phyloP scores from a whole-genome alignment of 23 tunicate genomes.

The Pegea sp. region DNA sequence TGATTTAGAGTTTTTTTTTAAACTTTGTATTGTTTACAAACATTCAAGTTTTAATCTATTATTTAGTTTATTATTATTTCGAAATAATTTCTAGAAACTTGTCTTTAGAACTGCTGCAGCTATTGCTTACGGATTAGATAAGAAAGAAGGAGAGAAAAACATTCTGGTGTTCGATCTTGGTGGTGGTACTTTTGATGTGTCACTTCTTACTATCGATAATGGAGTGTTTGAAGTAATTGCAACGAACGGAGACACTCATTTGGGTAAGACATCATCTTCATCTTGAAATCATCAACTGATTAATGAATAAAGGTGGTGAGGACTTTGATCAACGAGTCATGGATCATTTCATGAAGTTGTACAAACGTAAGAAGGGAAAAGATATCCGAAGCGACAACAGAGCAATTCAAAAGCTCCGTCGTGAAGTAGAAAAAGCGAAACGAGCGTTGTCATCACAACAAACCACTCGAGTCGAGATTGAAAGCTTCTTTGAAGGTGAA shows the following conservation, averaged over 20 bases:
- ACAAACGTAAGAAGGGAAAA: conserved; percentile 56
- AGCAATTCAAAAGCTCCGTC: conserved; percentile 50
- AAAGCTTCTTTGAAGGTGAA: conserved; percentile 44
- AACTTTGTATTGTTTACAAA: too few species aligned
- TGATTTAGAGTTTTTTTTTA: too few species aligned
- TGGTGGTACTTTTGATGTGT: conserved; percentile 80
- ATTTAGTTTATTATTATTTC: background rate
- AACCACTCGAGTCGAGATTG: conserved; percentile 38
- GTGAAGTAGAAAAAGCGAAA: conserved; percentile 67
- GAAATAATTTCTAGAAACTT: background rate
- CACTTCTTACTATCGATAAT: conserved; percentile 45
- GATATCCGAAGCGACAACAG: conserved; percentile 42
- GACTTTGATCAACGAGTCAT: conserved; percentile 66
- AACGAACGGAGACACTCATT: conserved; percentile 64
- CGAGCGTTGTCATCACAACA: conserved; percentile 67
- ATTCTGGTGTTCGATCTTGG: conserved; percentile 63
- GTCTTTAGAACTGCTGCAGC: conserved; percentile 41
- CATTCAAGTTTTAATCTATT: too few species aligned
- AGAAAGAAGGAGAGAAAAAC: conserved; percentile 55
- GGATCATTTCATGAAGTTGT: conserved; percentile 57
- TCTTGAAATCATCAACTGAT: background rate
- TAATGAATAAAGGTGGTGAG: conserved; percentile 35
- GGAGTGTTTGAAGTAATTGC: conserved; percentile 70
- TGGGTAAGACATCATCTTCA: conserved; percentile 11
- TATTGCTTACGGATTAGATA: conserved; percentile 46